A percentile compares a stretch with the other conserved stretches of the same genome.
phyloP scores from a whole-genome alignment of 1,140 invertebrate species.

The Calliphora vicina region DNA sequence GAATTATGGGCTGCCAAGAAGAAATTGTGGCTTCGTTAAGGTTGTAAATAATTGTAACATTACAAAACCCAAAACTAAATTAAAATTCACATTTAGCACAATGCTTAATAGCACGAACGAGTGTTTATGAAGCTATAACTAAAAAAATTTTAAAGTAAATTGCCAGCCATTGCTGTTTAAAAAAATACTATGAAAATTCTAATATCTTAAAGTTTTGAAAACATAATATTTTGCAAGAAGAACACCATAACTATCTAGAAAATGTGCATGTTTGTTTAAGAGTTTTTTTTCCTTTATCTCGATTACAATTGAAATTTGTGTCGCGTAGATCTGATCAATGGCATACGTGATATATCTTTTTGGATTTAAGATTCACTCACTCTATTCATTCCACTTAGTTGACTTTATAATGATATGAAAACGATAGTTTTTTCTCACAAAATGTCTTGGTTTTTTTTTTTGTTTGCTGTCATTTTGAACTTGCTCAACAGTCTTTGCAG shows the following conservation, averaged over 20 bases:
- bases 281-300: background rate
- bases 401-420: background rate
- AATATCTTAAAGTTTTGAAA: no score
- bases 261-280: background rate
- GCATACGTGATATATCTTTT: slow-evolving; percentile 22
- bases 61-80: background rate
- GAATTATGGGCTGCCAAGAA: slow-evolving; percentile 7
- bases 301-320: slow-evolving; percentile 34
- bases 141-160: background rate
- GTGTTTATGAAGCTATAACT: background rate
- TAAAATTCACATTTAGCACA: background rate
- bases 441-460: background rate
- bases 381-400: background rate
- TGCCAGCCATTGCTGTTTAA: background rate
- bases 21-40: slow-evolving; percentile 22
- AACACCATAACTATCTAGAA: no score
- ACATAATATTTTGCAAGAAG: no score
- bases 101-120: no score
- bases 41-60: slow-evolving; percentile 25
- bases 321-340: slow-evolving; percentile 37
- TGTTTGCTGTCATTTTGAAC: background rate
- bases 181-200: no score
- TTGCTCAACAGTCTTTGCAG: background rate
- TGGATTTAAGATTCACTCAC: background rate
- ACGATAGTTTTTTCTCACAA: background rate